Conservation (phyloP, 2,888 invertebrate genomes). For the Ashinkailepas kermadecensis region DNA sequence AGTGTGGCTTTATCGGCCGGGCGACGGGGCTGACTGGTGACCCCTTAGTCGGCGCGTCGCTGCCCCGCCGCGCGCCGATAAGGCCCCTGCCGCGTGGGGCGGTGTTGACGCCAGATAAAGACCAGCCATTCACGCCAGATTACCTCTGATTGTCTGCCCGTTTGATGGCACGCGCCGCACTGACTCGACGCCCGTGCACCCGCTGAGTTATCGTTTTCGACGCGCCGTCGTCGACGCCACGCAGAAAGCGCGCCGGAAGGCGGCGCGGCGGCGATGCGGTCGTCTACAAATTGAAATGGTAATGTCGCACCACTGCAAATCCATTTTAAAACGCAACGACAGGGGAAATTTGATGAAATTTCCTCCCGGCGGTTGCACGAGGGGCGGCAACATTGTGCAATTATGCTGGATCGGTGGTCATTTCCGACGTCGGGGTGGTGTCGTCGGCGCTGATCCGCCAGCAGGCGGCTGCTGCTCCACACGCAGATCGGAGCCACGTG, state of each 20-base stretch:
- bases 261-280: not conserved
- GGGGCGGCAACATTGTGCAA: not conserved
- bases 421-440: not conserved
- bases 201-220: conserved; percentile 13
- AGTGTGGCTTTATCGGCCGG: not conserved
- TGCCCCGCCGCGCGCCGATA: not conserved
- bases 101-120: conserved; percentile 21
- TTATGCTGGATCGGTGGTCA: not conserved
- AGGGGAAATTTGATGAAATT: conserved; percentile 20
- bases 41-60: not conserved
- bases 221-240: not conserved
- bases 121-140: conserved; percentile 17
- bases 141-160: conserved; percentile 4
- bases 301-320: not conserved
- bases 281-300: conserved; percentile 16
- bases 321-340: not conserved
- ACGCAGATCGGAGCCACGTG: no score
- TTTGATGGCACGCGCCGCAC: not conserved
- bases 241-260: not conserved
- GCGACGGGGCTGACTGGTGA: not conserved
- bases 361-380: not conserved
- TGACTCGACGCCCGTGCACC: not conserved
- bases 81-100: not conserved
- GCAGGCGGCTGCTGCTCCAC: not conserved
- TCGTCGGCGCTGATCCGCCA: not conserved